Base-by-base conservation (phyloP, 2,113 vertebrate species). In the Anhinga anhinga region DNA sequence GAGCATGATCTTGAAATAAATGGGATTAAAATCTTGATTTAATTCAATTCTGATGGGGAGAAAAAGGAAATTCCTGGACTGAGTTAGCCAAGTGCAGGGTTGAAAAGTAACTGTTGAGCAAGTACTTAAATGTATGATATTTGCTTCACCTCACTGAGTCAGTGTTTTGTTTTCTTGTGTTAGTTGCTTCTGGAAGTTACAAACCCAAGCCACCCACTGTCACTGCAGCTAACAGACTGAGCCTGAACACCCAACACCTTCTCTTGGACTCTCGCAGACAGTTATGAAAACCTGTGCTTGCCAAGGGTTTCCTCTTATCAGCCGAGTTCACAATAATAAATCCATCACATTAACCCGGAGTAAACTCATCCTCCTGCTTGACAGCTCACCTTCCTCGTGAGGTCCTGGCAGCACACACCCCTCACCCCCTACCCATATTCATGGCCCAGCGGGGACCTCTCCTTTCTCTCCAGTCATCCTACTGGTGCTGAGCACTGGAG, bases 351-450 rank as follows among this genome's bases (percentile, higher is more conserved):
- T 42, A 66, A 74, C 29, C 29, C 80, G 45, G 6, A 56, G n/a
- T 19, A 70, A 86, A 47, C 61, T 66, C 25, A 18, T 45, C 36
- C 36, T 86, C 36, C 70, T 69, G 23, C 52, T 26, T n/a, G 30
- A 23, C 15, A 73, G 32, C 40, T 79, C 3, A 0, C 49, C 53
- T 9, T 78, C 29, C 44, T 44, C 7, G 0, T 1, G 0, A 58
- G 58, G 44, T 62, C 59, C 79, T 58, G 36, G 45, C 11, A 5
- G 45, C 66, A 65, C 1, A 1, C 21, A 30, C 5, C 22, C 21
- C 29, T 61, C 29, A 8, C 4, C 13, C 19, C 11, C 27, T n/a
- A 40, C 45, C 30, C 8, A 0, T 5, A 10, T 9, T 45, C 3
- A 1, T 3, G 2, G 30, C n/a, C 40, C 18, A 2, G 8, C 10